These are phyloP conservation scores for Chelonia mydas DNA, from an alignment of 2,797 vertebrate genomes.

Conservation along the genomic window DNA sequence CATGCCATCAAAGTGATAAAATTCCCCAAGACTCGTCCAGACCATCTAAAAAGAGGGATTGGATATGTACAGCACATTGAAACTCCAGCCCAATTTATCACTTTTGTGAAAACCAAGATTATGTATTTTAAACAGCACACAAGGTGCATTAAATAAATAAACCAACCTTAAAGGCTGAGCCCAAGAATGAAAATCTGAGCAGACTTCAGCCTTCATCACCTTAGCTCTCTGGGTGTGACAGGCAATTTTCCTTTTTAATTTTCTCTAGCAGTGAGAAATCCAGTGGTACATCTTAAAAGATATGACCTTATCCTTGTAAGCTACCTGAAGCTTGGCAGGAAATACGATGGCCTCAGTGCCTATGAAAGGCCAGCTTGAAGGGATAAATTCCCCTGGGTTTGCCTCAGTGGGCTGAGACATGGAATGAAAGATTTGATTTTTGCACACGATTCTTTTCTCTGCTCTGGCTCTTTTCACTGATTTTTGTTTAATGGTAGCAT, in stretches of 20 bases:
- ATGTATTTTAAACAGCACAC: constrained; percentile 64
- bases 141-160: constrained; percentile 62
- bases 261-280: constrained; percentile 67
- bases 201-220: constrained; percentile 67
- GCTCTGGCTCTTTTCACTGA: background rate
- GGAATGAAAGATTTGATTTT: constrained; percentile 29
- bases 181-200: constrained; percentile 52
- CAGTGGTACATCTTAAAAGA: constrained; percentile 72
- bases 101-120: constrained; percentile 48
- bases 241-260: constrained; percentile 76
- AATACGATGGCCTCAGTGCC: constrained; percentile 48
- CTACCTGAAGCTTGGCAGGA: constrained; percentile 65
- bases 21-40: constrained; percentile 59
- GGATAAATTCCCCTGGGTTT: constrained; percentile 50
- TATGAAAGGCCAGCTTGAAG: constrained; percentile 15
- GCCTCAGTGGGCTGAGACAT: constrained; percentile 28
- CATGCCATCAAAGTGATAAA: constrained; percentile 66
- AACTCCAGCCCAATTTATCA: constrained; percentile 63
- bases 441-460: background rate
- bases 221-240: constrained; percentile 72
- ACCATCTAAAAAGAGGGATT: constrained; percentile 52
- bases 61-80: constrained; percentile 55
- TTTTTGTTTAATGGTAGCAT: constrained; percentile 1
- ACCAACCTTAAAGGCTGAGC: constrained; percentile 53
- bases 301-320: constrained; percentile 71